phyloP scores from a whole-genome alignment of 2,888 invertebrate genomes.

The Melanostoma mellinum region DNA sequence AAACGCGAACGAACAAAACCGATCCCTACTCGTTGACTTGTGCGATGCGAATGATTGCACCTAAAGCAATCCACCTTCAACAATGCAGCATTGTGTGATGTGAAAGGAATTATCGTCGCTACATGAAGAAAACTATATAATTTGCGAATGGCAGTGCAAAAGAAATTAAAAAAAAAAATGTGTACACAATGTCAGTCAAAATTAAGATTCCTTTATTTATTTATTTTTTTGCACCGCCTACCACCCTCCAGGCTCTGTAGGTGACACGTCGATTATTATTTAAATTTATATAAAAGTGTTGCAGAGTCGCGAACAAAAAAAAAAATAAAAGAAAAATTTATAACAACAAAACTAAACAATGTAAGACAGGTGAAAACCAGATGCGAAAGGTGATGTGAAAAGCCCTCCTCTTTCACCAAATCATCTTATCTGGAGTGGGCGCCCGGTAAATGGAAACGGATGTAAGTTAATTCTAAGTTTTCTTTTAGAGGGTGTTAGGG shows the following conservation, averaged over 20 bases:
- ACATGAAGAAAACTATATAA: conserved; percentile 62
- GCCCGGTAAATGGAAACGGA: background rate
- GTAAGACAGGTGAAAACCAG: background rate
- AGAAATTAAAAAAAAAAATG: conserved; percentile 54
- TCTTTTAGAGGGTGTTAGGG: conserved; percentile 9
- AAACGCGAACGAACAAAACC: conserved; percentile 17
- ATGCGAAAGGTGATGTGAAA: conserved; percentile 10
- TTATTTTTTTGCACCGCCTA: conserved; percentile 5
- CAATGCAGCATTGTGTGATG: conserved; percentile 69
- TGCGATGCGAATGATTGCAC: conserved; percentile 76
- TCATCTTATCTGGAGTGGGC: conserved; percentile 18
- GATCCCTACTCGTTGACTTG: conserved; percentile 73
- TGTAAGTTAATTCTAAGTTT: conserved; percentile 19
- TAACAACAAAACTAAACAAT: background rate
- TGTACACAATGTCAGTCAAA: conserved; percentile 53
- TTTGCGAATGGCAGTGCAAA: conserved; percentile 61
- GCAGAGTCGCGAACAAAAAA: background rate
- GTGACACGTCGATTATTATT: conserved; percentile 57
- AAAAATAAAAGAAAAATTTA: background rate
- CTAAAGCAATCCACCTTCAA: conserved; percentile 74
- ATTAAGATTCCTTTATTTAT: conserved; percentile 10
- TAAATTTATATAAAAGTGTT: conserved; percentile 51
- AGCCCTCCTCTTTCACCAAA: conserved; percentile 29
- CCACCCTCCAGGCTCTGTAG: conserved; percentile 15
- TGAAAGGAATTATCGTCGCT: conserved; percentile 54